These are phyloP conservation scores for Drosophila tani DNA, from an alignment of 1,140 invertebrate species.

Conservation along the genomic window DNA sequence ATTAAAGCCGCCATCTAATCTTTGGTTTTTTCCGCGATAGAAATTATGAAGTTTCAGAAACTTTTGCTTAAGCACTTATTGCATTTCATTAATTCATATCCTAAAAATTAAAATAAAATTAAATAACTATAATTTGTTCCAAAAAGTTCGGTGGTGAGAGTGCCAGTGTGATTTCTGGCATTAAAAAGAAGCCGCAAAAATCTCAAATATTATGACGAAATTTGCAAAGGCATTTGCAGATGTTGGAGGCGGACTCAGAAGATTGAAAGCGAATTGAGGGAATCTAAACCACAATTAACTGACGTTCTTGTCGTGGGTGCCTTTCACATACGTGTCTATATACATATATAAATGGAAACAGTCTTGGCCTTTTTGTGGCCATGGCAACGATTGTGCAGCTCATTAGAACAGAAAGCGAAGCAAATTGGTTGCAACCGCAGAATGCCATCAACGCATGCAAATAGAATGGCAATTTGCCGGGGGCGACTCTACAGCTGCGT, in stretches of 20 bases:
- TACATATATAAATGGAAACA: background rate
- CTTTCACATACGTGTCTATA: background rate
- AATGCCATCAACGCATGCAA: slow-evolving; percentile 51
- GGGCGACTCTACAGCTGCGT: background rate
- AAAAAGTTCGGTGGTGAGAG: background rate
- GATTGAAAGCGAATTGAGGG: slow-evolving; percentile 26
- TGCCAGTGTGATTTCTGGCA: background rate
- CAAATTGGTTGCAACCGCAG: slow-evolving; percentile 34
- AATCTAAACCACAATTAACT: slow-evolving; percentile 45
- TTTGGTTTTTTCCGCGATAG: too few relatives aligned
- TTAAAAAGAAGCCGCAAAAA: slow-evolving; percentile 12
- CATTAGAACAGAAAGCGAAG: slow-evolving; percentile 19
- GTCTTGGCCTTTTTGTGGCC: slow-evolving; percentile 29
- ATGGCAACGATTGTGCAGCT: slow-evolving; percentile 36
- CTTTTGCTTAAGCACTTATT: too few relatives aligned
- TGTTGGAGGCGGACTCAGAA: background rate
- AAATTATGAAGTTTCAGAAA: too few relatives aligned
- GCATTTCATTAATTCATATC: too few relatives aligned
- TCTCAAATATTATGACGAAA: slow-evolving; percentile 23
- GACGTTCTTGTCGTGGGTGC: slow-evolving; percentile 2
- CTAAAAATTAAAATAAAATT: too few relatives aligned
- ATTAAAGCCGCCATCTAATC: too few relatives aligned
- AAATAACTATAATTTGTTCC: too few relatives aligned
- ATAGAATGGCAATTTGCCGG: slow-evolving; percentile 54
- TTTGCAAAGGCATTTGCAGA: background rate